Evolutionary conservation across 2,888 invertebrate genomes (phyloP), one percentile per base, ranked within the genome.

Genomic region (Linyphia triangularis): DNA sequence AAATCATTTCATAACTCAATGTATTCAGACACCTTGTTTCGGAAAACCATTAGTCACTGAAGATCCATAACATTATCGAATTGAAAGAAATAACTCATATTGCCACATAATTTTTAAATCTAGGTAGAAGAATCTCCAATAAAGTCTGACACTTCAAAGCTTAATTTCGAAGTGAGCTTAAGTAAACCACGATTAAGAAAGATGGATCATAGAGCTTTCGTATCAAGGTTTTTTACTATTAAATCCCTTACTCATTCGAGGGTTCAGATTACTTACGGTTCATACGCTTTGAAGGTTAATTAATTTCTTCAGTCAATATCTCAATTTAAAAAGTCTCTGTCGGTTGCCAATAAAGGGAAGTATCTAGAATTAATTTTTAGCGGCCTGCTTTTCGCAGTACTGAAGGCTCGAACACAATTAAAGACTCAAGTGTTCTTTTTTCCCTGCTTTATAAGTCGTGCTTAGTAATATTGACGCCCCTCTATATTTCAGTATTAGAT

Each of bases 291-390:
- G 75, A 75, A 57, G 28, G 59, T 75, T 75, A 75, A 75, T 75
- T 75, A 75, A 75, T 75, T 75, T 75, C 33, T 59, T 75, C 59
- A 59, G 75, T 75, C 75, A 75, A 72, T 72, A 72, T 72, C 72
- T 22, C 40, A 72, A 73, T 75, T 75, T 59, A 75, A 61, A 75
- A 75, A 61, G 75, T 72, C 10, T 40, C 51, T 72, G 72, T 72
- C 51, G 51, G 72, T 72, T 72, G 51, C 75, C 75, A 75, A 75
- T 75, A 75, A 57, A n/a, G 75, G 73, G 57, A 73, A 57, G n/a
- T 37, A 40, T 43, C 51, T 26, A 26, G 59, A 75, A 75, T 75
- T 75, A 75, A 75, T 75, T 75, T 61, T 33, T 57, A 33, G 59
- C 59, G 59, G n/a, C 26, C 51, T 28, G 28, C 67, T 19, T 33